Percentiles rank a stretch among this genome's conserved stretches.
Evolutionary conservation across 1,140 invertebrate genomes (phyloP).

Genomic region (Aphelenchoides fujianensis): DNA sequence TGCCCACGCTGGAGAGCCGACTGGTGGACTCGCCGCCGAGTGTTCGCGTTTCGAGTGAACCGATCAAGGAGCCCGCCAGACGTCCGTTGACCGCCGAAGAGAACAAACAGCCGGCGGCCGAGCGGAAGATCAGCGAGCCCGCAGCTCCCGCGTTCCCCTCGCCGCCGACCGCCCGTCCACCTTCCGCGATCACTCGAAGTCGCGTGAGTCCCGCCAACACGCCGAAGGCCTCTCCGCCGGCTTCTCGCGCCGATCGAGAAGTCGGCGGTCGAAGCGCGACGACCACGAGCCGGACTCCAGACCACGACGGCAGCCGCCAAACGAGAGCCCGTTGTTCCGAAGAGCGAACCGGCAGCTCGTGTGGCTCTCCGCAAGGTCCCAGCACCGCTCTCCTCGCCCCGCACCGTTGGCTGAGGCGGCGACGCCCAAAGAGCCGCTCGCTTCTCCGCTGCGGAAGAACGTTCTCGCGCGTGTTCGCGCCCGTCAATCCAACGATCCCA

Average conservation of each 20-base stretch:
- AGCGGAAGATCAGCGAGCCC: not conserved
- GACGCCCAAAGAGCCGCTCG: not conserved
- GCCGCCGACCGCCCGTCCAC: too few species aligned
- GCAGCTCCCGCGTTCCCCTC: too few species aligned
- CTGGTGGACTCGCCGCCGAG: not conserved
- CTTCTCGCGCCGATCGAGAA: too few species aligned
- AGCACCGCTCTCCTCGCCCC: too few species aligned
- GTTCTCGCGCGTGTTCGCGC: not conserved
- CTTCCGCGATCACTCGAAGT: too few species aligned
- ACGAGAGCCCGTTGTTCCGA: too few species aligned
- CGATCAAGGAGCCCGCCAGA: not conserved
- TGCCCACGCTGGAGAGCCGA: not conserved
- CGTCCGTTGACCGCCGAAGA: not conserved
- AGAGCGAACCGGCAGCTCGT: too few species aligned
- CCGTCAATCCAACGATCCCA: constrained; percentile 7
- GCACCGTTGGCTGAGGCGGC: not conserved
- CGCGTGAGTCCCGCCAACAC: too few species aligned
- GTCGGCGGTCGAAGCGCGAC: too few species aligned
- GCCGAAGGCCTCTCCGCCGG: too few species aligned
- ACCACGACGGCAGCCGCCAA: too few species aligned
- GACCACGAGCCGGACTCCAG: too few species aligned
- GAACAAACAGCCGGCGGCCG: not conserved
- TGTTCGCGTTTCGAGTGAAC: not conserved
- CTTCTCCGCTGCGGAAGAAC: not conserved
- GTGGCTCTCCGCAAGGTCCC: not conserved